Evolutionary conservation across 2,797 vertebrate genomes (phyloP).

Genomic region (Saguinus oedipus): DNA sequence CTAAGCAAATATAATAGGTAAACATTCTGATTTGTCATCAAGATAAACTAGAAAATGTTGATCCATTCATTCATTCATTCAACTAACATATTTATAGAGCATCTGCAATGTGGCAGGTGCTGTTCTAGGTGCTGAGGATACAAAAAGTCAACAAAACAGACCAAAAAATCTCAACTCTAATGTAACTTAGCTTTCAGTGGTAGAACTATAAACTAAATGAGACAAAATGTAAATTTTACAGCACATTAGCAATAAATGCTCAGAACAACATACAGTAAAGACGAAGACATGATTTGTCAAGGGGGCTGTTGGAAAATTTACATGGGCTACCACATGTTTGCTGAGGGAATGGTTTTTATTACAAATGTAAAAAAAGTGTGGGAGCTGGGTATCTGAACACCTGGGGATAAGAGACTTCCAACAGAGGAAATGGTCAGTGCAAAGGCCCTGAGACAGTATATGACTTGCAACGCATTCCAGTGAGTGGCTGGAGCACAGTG

Average conservation of each 20-base stretch:
- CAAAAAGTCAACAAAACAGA: background rate
- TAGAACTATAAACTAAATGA: background rate
- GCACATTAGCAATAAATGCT: background rate
- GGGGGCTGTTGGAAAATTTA: background rate
- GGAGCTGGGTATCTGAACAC: background rate
- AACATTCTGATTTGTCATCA: conserved; percentile 9
- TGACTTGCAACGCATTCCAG: background rate
- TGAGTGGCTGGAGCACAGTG: background rate
- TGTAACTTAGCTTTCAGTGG: background rate
- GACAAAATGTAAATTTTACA: background rate
- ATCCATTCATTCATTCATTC: background rate
- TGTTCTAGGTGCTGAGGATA: background rate
- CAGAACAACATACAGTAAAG: background rate
- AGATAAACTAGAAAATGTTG: background rate
- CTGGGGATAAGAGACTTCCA: background rate
- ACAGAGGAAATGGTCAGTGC: background rate
- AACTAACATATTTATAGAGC: background rate
- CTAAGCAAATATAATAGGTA: conserved; percentile 14
- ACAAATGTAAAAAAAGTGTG: background rate
- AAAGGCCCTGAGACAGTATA: background rate
- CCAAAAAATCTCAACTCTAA: background rate
- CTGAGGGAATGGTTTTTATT: background rate
- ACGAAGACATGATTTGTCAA: background rate
- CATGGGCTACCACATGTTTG: background rate
- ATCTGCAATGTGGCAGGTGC: background rate